Evolutionary conservation across 2,113 vertebrate species (phyloP).

Genomic region (Hippocampus mohnikei): DNA sequence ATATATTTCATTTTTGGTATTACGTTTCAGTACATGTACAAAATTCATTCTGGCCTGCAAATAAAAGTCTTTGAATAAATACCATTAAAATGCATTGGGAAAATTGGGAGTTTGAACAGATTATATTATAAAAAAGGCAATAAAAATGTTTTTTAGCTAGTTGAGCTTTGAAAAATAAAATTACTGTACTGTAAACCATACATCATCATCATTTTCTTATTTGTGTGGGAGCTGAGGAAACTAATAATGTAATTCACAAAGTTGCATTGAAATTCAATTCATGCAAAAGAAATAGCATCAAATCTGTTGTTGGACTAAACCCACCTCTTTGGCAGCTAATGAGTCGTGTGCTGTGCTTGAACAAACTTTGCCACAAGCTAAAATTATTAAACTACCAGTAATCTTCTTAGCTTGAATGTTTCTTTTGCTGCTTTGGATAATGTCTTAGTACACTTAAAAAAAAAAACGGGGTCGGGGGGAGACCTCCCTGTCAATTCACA

Average conservation of each 20-base stretch:
- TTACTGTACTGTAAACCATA: neutral
- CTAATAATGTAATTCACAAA: neutral
- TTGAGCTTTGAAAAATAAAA: neutral
- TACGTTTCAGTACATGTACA: too few relatives aligned
- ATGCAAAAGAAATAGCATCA: neutral
- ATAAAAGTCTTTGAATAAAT: too few relatives aligned
- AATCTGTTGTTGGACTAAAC: neutral
- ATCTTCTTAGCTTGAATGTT: neutral
- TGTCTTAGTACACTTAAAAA: neutral
- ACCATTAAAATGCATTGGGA: too few relatives aligned
- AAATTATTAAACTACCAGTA: neutral
- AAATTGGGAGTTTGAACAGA: too few relatives aligned
- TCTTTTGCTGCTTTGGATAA: neutral
- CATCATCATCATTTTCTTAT: too few relatives aligned
- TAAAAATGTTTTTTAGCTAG: neutral
- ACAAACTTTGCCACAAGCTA: neutral
- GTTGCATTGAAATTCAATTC: neutral
- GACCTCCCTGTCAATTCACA: neutral
- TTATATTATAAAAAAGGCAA: neutral
- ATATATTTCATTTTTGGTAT: too few relatives aligned
- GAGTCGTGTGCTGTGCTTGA: neutral
- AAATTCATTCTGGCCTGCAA: too few relatives aligned
- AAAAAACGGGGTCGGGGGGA: neutral
- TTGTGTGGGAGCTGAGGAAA: too few relatives aligned
- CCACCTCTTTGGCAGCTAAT: neutral